A percentile compares a stretch with the other conserved stretches of the same genome.
phyloP scores from a whole-genome alignment of 2,888 invertebrate species.

The Plebejus argus region DNA sequence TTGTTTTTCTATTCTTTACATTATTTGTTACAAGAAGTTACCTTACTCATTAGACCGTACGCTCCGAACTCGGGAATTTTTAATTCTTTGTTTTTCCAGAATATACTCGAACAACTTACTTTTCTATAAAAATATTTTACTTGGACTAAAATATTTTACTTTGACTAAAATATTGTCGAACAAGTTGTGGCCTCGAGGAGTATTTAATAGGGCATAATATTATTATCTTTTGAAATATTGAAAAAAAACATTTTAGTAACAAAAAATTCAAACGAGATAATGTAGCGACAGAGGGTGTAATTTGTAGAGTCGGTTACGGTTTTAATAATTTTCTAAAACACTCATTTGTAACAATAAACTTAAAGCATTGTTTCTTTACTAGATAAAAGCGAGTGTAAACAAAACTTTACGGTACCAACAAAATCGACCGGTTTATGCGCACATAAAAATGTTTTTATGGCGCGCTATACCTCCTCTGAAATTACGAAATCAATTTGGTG shows the following conservation, averaged over 20 bases:
- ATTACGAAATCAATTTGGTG: slow-evolving; percentile 10
- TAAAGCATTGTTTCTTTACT: neutral
- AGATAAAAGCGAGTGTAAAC: neutral
- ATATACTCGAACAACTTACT: neutral
- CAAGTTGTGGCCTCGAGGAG: neutral
- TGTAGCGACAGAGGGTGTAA: neutral
- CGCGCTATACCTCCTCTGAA: neutral
- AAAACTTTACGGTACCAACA: neutral
- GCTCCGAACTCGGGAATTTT: neutral
- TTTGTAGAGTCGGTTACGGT: neutral
- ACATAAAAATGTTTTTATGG: neutral
- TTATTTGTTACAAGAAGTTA: neutral
- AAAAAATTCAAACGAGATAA: neutral
- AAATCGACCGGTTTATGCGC: neutral
- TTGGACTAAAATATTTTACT: neutral
- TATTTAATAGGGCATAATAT: neutral
- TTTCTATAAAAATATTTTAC: neutral
- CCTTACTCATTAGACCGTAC: slow-evolving; percentile 1
- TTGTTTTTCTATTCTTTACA: too few species aligned
- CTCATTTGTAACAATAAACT: neutral
- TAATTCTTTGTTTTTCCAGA: neutral
- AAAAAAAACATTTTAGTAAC: neutral
- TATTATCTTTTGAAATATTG: neutral
- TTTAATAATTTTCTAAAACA: neutral
- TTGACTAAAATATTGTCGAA: neutral